Conservation (phyloP, 2,888 invertebrate genomes). For the Ennomos fuscantarius region DNA sequence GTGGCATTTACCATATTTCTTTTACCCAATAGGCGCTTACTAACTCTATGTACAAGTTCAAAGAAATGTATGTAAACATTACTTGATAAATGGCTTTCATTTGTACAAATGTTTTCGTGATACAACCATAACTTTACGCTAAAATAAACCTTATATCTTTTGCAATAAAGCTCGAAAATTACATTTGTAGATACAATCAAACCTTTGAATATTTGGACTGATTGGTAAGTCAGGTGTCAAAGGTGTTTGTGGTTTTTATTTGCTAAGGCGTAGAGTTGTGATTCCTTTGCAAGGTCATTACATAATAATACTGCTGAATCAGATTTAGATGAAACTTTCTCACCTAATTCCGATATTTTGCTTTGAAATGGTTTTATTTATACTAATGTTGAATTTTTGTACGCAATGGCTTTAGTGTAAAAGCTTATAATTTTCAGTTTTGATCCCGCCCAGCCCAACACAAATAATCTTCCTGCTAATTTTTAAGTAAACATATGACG, state of each 20-base stretch:
- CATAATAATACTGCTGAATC: slow-evolving; percentile 13
- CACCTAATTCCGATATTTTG: slow-evolving; percentile 8
- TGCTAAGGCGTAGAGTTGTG: not conserved
- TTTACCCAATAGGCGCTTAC: no score
- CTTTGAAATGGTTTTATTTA: slow-evolving; percentile 5
- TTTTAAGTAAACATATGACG: no score
- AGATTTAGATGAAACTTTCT: slow-evolving; percentile 8
- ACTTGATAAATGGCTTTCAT: slow-evolving; percentile 32
- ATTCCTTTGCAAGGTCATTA: slow-evolving; percentile 5
- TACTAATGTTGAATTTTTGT: not conserved
- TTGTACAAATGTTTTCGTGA: slow-evolving; percentile 26
- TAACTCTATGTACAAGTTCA: no score
- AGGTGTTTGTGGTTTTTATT: not conserved
- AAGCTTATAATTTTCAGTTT: no score
- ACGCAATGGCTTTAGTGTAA: not conserved
- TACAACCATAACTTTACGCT: not conserved
- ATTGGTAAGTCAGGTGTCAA: not conserved
- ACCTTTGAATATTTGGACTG: slow-evolving; percentile 4
- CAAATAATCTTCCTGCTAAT: no score
- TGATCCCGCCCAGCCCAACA: no score
- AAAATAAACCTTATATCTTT: slow-evolving; percentile 6
- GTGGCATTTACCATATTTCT: no score
- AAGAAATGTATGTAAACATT: slow-evolving; percentile 12
- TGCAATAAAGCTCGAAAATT: slow-evolving; percentile 7
- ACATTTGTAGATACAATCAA: not conserved